These are phyloP conservation scores for Macrotis lagotis DNA, from an alignment of 2,113 vertebrate genomes.

Conservation along the genomic window DNA sequence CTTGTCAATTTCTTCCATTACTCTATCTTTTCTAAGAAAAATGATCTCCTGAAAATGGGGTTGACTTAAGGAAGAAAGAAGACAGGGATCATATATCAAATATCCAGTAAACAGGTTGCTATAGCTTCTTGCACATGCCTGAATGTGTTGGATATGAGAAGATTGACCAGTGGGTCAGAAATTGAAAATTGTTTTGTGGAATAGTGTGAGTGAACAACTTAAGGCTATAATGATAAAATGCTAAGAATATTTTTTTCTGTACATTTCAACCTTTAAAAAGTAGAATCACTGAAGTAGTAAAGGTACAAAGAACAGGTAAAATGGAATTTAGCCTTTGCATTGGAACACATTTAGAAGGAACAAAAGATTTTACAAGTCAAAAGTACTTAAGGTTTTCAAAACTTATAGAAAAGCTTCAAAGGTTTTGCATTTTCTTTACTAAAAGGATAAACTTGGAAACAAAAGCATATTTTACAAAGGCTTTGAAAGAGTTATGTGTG, in stretches of 20 bases:
- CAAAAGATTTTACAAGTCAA: background rate
- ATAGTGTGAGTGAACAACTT: slow-evolving; percentile 21
- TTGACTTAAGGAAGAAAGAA: background rate
- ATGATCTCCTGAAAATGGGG: background rate
- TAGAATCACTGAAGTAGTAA: slow-evolving; percentile 9
- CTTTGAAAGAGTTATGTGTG: background rate
- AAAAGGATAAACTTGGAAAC: background rate
- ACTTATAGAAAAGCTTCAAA: background rate
- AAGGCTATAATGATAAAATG: slow-evolving; percentile 55
- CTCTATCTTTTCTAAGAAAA: slow-evolving; percentile 22
- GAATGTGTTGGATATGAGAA: slow-evolving; percentile 16
- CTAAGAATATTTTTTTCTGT: background rate
- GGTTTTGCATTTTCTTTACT: slow-evolving; percentile 8
- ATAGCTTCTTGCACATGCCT: background rate
- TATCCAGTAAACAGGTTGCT: background rate
- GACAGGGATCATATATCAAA: background rate
- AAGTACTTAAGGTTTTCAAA: background rate
- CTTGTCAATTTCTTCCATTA: background rate
- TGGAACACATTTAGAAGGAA: background rate
- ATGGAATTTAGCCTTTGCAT: background rate
- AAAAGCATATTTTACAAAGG: slow-evolving; percentile 3
- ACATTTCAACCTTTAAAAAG: slow-evolving; percentile 47
- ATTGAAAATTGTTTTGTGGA: slow-evolving; percentile 59
- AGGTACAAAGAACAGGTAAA: slow-evolving; percentile 34
- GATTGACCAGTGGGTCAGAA: slow-evolving; percentile 14